Evolutionary conservation across 2,888 invertebrate species (phyloP).

Genomic region (Diadegma fenestrale): DNA sequence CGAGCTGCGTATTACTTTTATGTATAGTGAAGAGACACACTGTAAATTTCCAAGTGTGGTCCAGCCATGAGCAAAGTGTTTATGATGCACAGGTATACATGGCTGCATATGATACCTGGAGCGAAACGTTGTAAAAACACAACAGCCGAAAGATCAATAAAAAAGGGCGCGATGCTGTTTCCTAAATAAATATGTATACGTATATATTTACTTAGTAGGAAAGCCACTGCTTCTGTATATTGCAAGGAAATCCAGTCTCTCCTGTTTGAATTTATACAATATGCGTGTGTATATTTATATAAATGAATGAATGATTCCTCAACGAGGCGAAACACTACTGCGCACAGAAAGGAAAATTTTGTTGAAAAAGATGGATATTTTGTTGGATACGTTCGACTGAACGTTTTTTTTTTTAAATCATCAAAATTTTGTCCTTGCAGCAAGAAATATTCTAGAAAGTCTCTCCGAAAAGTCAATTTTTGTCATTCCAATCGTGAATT

Average conservation of each 20-base stretch:
- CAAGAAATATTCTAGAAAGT: no score
- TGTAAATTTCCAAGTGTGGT: constrained; percentile 29
- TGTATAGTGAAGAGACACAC: constrained; percentile 14
- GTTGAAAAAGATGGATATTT: no score
- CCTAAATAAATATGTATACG: constrained; percentile 55
- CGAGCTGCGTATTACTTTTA: constrained; percentile 1
- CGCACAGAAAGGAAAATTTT: no score
- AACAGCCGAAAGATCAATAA: constrained; percentile 50
- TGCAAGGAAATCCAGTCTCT: not conserved
- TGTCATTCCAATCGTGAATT: no score
- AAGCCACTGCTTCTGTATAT: constrained; percentile 1
- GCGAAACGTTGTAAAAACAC: constrained; percentile 52
- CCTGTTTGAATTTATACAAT: not conserved
- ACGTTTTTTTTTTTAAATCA: no score
- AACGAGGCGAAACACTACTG: not conserved
- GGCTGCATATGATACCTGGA: constrained; percentile 27
- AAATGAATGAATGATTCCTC: not conserved
- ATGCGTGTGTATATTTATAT: not conserved
- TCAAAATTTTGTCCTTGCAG: no score
- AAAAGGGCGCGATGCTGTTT: constrained; percentile 41
- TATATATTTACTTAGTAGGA: constrained; percentile 5
- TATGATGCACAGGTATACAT: constrained; percentile 17
- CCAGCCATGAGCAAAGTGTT: constrained; percentile 36
- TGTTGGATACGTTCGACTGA: no score
- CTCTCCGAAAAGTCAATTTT: no score